Conservation (phyloP, 2,797 vertebrate species). For the Anguilla marmorata region DNA sequence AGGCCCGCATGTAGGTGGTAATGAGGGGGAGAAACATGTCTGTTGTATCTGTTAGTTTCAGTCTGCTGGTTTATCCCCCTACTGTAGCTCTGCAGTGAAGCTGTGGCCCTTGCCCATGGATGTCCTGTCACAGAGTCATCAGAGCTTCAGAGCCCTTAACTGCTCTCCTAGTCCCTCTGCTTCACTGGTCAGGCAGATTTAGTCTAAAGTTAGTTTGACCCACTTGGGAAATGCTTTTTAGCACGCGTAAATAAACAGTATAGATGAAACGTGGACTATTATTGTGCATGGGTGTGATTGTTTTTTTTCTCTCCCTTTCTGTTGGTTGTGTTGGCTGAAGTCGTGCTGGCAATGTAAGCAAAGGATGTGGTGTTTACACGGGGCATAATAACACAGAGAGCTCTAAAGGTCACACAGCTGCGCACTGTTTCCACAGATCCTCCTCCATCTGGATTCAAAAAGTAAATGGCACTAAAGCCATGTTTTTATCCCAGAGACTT, state of each 20-base stretch:
- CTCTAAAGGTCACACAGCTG: neutral
- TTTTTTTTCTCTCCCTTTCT: neutral
- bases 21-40: neutral
- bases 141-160: neutral
- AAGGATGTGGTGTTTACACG: constrained; percentile 25
- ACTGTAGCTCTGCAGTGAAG: neutral
- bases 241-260: neutral
- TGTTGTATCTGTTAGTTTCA: neutral
- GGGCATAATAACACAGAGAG: constrained; percentile 8
- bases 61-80: neutral
- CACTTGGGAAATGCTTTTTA: neutral
- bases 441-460: neutral
- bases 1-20: neutral
- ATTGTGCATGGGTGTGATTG: constrained; percentile 19
- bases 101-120: neutral
- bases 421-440: neutral
- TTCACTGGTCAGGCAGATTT: too few relatives aligned
- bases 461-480: neutral
- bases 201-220: neutral
- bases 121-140: neutral
- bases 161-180: neutral
- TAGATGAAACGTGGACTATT: constrained; percentile 3
- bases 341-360: constrained; percentile 4
- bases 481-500: neutral
- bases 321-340: neutral